Percentiles rank a stretch among this genome's conserved stretches.
Evolutionary conservation across 2,797 vertebrate species (phyloP).

Genomic region (Pempheris klunzingeri): DNA sequence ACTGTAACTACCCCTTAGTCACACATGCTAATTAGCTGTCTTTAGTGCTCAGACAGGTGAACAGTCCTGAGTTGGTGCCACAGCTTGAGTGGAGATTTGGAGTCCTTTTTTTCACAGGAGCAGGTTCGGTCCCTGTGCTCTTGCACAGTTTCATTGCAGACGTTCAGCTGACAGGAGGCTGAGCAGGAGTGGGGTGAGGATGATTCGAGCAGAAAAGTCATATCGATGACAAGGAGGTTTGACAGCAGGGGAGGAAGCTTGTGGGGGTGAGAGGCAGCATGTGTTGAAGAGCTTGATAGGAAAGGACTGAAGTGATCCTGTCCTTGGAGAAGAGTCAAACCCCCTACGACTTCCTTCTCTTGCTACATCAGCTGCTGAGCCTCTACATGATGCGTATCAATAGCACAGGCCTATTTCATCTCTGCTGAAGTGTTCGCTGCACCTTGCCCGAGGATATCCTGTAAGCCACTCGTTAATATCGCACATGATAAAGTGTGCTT

Average conservation of each 20-base stretch:
- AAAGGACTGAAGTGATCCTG: constrained; percentile 66
- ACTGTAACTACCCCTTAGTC: constrained; percentile 36
- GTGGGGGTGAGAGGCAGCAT: constrained; percentile 65
- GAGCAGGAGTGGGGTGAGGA: constrained; percentile 69
- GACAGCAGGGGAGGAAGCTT: constrained; percentile 73
- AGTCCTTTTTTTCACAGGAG: constrained; percentile 33
- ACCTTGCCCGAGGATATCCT: constrained; percentile 59
- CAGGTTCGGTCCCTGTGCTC: constrained; percentile 9
- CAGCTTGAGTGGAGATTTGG: constrained; percentile 1
- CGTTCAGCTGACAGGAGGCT: constrained; percentile 56
- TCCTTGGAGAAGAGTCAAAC: constrained; percentile 71
- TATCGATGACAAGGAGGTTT: constrained; percentile 73
- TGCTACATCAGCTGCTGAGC: constrained; percentile 54
- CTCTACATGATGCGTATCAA: constrained; percentile 48
- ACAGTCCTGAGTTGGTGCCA: constrained; percentile 15
- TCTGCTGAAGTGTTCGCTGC: constrained; percentile 33
- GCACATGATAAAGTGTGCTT: constrained; percentile 59
- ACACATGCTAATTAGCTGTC: constrained; percentile 67
- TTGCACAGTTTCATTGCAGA: constrained; percentile 27
- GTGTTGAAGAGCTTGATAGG: constrained; percentile 72
- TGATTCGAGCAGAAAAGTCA: constrained; percentile 81
- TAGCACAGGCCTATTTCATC: constrained; percentile 38
- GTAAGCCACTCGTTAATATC: constrained; percentile 55
- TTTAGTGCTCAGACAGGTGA: constrained; percentile 53
- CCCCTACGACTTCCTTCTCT: constrained; percentile 52